These are phyloP conservation scores for Scrobipalpa atriplicella DNA, from an alignment of 2,888 invertebrate species.

Conservation along the genomic window DNA sequence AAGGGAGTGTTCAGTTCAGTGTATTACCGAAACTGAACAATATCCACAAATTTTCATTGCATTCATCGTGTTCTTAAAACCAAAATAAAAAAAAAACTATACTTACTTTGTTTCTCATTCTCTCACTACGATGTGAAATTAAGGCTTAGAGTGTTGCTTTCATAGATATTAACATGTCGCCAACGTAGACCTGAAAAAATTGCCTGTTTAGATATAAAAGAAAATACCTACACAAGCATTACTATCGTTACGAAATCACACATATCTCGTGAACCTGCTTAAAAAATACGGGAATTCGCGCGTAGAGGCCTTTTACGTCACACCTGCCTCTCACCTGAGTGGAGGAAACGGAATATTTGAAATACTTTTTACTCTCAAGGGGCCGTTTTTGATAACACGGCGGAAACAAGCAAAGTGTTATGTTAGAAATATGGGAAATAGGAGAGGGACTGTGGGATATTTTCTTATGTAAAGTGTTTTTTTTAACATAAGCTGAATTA, in stretches of 20 bases:
- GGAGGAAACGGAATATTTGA: neutral
- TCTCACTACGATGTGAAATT: too few relatives aligned
- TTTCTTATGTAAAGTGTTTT: neutral
- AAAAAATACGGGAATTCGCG: neutral
- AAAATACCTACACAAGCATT: neutral
- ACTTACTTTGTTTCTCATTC: too few relatives aligned
- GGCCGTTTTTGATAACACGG: constrained; percentile 1
- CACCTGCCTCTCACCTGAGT: constrained; percentile 7
- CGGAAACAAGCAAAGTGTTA: constrained; percentile 12
- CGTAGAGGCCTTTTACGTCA: constrained; percentile 3
- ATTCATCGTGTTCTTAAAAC: too few relatives aligned
- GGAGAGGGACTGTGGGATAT: neutral
- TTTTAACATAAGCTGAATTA: neutral
- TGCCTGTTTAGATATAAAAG: neutral
- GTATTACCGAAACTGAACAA: too few relatives aligned
- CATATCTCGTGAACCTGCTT: neutral
- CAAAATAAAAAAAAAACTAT: too few relatives aligned
- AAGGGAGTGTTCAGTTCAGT: too few relatives aligned
- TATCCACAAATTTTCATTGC: too few relatives aligned
- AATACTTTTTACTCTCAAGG: neutral
- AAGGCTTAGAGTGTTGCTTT: too few relatives aligned
- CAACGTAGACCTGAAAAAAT: neutral
- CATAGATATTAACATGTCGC: too few relatives aligned
- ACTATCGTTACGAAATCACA: constrained; percentile 2
- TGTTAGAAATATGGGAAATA: constrained; percentile 1